Evolutionary conservation across 2,888 invertebrate genomes (phyloP).

Genomic region (Coelogynopora nodosa): DNA sequence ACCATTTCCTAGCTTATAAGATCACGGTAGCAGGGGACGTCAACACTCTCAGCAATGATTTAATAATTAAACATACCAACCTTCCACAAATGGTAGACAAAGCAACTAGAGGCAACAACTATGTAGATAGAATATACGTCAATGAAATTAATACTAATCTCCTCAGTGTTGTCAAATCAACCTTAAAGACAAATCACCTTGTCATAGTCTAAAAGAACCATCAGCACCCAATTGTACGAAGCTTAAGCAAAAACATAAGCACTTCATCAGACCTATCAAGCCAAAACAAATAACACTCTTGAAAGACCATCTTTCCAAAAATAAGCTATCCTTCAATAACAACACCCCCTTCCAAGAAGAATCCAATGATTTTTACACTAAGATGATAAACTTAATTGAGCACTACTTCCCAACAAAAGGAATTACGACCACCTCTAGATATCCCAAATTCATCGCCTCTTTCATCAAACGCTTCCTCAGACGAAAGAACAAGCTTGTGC

Average conservation of each 20-base stretch:
- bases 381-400: not conserved
- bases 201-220: not conserved
- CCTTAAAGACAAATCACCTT: not conserved
- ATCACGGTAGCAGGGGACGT: not conserved
- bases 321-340: not conserved
- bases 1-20: constrained; percentile 3
- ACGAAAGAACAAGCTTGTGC: constrained; percentile 27
- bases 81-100: constrained; percentile 5
- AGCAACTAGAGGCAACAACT: not conserved
- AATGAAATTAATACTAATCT: not conserved
- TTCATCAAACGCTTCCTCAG: not conserved
- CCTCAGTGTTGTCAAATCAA: not conserved
- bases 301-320: not conserved
- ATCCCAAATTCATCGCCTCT: not conserved
- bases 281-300: not conserved
- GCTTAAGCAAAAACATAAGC: not conserved
- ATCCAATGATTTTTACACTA: not conserved
- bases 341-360: not conserved
- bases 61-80: constrained; percentile 15
- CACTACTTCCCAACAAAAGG: not conserved
- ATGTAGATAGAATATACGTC: constrained; percentile 4
- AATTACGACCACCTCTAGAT: not conserved
- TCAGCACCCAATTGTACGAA: not conserved
- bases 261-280: not conserved
- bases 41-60: constrained; percentile 20